Conservation (phyloP, 1,140 invertebrate species). For the Drosophila littoralis region DNA sequence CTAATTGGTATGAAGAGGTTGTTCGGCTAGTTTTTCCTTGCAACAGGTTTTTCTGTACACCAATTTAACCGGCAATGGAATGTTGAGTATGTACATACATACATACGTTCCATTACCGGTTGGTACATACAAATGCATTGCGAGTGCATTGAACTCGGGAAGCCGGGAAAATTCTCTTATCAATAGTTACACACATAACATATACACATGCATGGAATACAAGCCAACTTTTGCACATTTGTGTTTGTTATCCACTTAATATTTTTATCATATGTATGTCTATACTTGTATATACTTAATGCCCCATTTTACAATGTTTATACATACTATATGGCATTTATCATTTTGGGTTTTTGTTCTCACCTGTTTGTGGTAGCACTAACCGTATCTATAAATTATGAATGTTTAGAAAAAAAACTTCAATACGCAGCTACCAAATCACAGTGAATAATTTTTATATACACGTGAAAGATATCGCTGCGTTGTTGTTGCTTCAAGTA, state of each 20-base stretch:
- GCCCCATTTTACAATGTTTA: neutral
- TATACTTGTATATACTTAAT: constrained; percentile 5
- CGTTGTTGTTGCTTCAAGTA: constrained; percentile 18
- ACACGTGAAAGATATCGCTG: constrained; percentile 23
- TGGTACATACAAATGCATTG: neutral
- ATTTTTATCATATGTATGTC: neutral
- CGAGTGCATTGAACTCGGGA: neutral
- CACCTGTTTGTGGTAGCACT: neutral
- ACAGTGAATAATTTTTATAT: constrained; percentile 1
- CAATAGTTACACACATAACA: neutral
- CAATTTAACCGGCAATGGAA: neutral
- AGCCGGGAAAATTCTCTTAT: constrained; percentile 8
- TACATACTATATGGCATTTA: neutral
- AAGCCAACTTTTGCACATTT: neutral
- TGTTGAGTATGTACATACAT: neutral
- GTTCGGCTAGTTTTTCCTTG: neutral
- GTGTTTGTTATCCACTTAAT: neutral
- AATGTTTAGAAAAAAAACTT: neutral
- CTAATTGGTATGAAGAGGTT: neutral
- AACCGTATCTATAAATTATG: too few species aligned
- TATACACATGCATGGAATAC: neutral
- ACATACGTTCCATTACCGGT: too few species aligned
- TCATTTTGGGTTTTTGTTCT: neutral
- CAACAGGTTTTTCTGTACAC: neutral
- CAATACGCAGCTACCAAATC: constrained; percentile 14